These are phyloP conservation scores for Probaryconus sp. DNA, from an alignment of 1,140 invertebrate species.

Conservation along the genomic window DNA sequence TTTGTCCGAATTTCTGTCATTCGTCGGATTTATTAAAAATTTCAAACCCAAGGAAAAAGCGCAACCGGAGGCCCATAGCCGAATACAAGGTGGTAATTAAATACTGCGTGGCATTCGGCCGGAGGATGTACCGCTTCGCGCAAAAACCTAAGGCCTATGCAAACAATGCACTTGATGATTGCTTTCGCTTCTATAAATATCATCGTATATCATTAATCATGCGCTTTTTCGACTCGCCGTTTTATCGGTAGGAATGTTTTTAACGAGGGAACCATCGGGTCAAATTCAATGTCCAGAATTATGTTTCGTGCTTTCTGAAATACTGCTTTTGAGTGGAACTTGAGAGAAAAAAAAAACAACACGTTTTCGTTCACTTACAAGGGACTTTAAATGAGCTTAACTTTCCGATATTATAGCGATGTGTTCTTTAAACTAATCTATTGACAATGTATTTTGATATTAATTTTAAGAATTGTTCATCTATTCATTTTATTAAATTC, in stretches of 20 bases:
- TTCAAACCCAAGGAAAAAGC: conserved; percentile 50
- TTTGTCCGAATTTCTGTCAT: conserved; percentile 62
- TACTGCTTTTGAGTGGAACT: conserved; percentile 18
- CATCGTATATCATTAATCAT: conserved; percentile 61
- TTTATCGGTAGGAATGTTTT: conserved; percentile 48
- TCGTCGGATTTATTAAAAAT: conserved; percentile 64
- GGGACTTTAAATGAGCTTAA: no score
- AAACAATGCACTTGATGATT: conserved; percentile 60
- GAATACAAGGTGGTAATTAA: conserved; percentile 66
- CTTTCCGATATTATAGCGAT: no score
- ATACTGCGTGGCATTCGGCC: conserved; percentile 55
- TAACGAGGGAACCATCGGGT: conserved; percentile 39
- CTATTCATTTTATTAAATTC: conserved; percentile 4
- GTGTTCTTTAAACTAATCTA: no score
- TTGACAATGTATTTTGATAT: no score
- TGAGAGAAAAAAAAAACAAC: no score
- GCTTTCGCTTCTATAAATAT: conserved; percentile 60
- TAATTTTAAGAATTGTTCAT: background rate
- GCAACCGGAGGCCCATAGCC: conserved; percentile 40
- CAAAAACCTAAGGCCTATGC: conserved; percentile 53
- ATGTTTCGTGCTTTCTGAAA: conserved; percentile 40
- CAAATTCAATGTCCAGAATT: conserved; percentile 25
- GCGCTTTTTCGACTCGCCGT: conserved; percentile 42
- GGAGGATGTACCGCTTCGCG: conserved; percentile 20
- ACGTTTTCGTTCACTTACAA: no score